phyloP scores from a whole-genome alignment of 2,888 invertebrate species.

The Eristalinus sepulchralis region DNA sequence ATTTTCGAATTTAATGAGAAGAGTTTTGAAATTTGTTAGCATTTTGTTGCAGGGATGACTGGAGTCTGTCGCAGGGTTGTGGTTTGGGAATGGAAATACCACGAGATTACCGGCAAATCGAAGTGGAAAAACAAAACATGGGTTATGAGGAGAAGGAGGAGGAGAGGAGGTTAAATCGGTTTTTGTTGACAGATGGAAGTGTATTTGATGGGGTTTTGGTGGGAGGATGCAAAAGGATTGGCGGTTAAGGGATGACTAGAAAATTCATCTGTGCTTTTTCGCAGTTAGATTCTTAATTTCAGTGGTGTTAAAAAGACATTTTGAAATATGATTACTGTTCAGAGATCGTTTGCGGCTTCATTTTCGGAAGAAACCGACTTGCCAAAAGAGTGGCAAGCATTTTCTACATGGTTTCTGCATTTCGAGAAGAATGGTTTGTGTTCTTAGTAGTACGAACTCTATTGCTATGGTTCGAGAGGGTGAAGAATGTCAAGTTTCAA shows the following conservation, averaged over 20 bases:
- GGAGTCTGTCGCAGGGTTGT: background rate
- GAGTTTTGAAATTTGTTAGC: background rate
- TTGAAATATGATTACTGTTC: too few species aligned
- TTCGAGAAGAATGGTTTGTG: too few species aligned
- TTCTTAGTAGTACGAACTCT: too few species aligned
- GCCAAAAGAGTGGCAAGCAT: too few species aligned
- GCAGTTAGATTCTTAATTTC: too few species aligned
- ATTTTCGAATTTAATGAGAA: constrained; percentile 33
- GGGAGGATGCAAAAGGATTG: background rate
- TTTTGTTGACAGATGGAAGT: background rate
- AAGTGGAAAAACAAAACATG: background rate
- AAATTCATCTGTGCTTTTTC: background rate
- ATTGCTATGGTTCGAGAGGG: too few species aligned
- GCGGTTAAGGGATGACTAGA: background rate
- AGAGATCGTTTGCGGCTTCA: too few species aligned
- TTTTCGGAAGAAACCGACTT: too few species aligned
- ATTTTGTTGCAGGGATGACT: constrained; percentile 27
- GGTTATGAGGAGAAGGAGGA: too few species aligned
- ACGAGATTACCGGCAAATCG: background rate
- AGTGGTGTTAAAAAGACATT: too few species aligned
- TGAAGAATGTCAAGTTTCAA: too few species aligned
- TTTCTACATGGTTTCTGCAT: too few species aligned
- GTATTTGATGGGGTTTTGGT: background rate
- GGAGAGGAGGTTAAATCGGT: background rate
- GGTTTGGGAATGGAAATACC: background rate